These are phyloP conservation scores for Toxonevra muliebris DNA, from an alignment of 2,888 invertebrate species.

Conservation along the genomic window DNA sequence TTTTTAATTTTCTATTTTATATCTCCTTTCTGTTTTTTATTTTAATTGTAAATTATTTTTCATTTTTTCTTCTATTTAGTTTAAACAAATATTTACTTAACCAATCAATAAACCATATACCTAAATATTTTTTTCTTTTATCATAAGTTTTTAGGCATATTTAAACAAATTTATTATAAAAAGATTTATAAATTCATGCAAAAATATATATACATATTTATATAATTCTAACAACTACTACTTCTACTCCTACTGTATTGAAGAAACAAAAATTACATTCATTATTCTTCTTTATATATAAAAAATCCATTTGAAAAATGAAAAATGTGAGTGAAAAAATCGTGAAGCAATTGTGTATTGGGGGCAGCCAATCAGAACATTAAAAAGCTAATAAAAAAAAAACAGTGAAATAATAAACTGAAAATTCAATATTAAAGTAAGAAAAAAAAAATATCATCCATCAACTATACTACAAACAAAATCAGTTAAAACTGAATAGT, in stretches of 20 bases:
- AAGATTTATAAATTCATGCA: background rate
- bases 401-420: conserved; percentile 32
- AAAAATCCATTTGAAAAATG: conserved; percentile 1
- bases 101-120: too few relatives aligned
- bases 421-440: conserved; percentile 37
- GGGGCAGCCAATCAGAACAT: conserved; percentile 60
- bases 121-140: background rate
- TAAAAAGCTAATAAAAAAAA: conserved; percentile 38
- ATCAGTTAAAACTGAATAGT: conserved; percentile 29
- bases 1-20: too few relatives aligned
- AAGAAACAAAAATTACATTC: background rate
- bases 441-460: conserved; percentile 18
- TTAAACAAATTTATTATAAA: background rate
- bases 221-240: background rate
- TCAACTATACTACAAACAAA: conserved; percentile 24
- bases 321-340: conserved; percentile 55
- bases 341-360: conserved; percentile 67
- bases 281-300: background rate
- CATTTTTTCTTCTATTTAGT: too few relatives aligned
- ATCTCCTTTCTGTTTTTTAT: too few relatives aligned
- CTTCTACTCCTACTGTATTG: too few relatives aligned
- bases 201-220: background rate
- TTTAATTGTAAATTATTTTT: too few relatives aligned
- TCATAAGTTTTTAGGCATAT: background rate
- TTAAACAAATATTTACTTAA: too few relatives aligned